Base-by-base conservation (phyloP, 2,888 invertebrate genomes). In the Lochmaea capreae region DNA sequence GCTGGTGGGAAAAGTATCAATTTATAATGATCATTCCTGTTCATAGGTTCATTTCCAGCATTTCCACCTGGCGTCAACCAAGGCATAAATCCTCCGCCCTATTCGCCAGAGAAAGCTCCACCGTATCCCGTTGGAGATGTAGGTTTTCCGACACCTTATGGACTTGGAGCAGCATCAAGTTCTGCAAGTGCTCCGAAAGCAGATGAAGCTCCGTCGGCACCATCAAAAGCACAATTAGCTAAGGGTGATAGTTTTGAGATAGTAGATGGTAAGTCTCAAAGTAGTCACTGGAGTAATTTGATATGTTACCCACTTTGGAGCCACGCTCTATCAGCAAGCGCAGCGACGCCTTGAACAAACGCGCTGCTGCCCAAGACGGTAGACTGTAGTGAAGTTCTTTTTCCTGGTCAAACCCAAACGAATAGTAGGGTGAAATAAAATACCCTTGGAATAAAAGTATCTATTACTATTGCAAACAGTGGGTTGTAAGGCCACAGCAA, bases 191-290 rank as follows among this genome's bases (percentile, higher is more conserved):
- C 74, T 49, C 74, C 74, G 5, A 39, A 12, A 22, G 67, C 54
- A 22, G 72, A 72, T 12, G 70, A 22, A 43, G 58, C 63, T 26
- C 70, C 75, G 43, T 77, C 77, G 9, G 77, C 74, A 9, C 75
- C 77, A 1, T 62, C 75, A 5, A 71, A 77, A 67, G 70, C 71
- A 16, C 26, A 74, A 43, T 33, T 75, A 52, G 68, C 72, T 12
- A 46, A 43, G 10, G 52, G 16, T 11, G 72, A 65, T 3, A 71
- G 43, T 26, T 74, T 65, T 59, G 59, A 67, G 26, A 18, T 74
- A 43, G 1, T 67, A 11, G 65, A 65, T 18, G 71, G 74, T 74
- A n/a, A 54, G 65, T 33, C 18, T 33, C 12, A 12, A 6, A 33
- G 33, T 33, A 33, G n/a, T n/a, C n/a, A n/a, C n/a, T n/a, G n/a